Conservation (phyloP, 2,113 vertebrate species). For the Montifringilla adamsi region DNA sequence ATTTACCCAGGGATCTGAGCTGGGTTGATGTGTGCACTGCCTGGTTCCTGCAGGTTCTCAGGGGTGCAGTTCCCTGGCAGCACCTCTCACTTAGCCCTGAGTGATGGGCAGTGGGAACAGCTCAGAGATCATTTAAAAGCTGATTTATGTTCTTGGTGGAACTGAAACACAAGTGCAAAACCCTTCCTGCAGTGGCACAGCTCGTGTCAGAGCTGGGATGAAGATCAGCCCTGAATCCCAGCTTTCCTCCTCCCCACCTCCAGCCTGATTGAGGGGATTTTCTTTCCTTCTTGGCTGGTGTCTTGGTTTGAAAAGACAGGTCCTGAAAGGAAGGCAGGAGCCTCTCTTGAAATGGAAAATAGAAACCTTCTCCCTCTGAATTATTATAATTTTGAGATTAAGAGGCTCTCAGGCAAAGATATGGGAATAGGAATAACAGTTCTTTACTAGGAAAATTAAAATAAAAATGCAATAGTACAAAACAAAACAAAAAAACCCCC, state of each 20-base stretch:
- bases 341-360: neutral
- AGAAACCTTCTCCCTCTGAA: neutral
- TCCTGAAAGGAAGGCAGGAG: neutral
- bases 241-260: neutral
- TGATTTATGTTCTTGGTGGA: neutral
- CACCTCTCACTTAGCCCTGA: neutral
- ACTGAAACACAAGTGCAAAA: neutral
- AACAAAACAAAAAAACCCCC: too few relatives aligned
- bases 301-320: neutral
- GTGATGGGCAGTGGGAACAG: neutral
- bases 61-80: neutral
- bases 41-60: neutral
- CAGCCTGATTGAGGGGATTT: neutral
- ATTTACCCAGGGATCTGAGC: neutral
- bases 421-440: neutral
- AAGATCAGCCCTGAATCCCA: neutral
- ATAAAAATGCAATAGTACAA: neutral
- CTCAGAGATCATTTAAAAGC: neutral
- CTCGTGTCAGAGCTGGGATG: neutral
- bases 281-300: neutral
- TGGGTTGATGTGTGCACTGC: neutral
- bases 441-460: neutral
- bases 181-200: neutral
- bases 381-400: neutral
- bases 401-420: neutral